A percentile compares a stretch with the other conserved stretches of the same genome.
phyloP scores from a whole-genome alignment of 2,797 vertebrate species.

The Falco naumanni region DNA sequence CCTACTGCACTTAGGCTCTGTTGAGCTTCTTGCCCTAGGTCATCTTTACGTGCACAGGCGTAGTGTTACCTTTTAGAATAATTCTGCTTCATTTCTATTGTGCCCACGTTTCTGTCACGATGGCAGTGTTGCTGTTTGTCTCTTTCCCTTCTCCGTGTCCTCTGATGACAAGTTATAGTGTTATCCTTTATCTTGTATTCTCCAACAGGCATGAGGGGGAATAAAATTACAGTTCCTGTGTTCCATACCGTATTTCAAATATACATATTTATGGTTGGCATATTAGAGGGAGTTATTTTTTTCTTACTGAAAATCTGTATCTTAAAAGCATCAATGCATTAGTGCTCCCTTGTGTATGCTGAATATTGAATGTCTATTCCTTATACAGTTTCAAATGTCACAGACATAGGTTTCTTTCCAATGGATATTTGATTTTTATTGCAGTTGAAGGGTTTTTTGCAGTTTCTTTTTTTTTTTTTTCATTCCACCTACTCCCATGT shows the following conservation, averaged over 20 bases:
- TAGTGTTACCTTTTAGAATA: neutral
- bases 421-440: neutral
- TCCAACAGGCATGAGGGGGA: neutral
- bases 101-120: neutral
- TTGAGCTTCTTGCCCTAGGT: neutral
- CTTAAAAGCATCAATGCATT: neutral
- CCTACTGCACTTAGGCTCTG: neutral
- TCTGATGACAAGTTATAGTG: neutral
- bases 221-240: neutral
- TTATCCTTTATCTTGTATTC: neutral
- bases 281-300: neutral
- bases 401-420: neutral
- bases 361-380: neutral
- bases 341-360: neutral
- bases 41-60: neutral
- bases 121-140: neutral
- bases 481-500: rapidly evolving
- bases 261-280: neutral
- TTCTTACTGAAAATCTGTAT: neutral
- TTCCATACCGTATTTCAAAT: neutral
- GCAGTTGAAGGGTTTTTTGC: neutral
- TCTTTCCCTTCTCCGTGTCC: neutral
- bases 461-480: neutral
- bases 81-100: neutral
- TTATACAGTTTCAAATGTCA: neutral